phyloP scores from a whole-genome alignment of 2,888 invertebrate genomes.

The Philereme transversata region DNA sequence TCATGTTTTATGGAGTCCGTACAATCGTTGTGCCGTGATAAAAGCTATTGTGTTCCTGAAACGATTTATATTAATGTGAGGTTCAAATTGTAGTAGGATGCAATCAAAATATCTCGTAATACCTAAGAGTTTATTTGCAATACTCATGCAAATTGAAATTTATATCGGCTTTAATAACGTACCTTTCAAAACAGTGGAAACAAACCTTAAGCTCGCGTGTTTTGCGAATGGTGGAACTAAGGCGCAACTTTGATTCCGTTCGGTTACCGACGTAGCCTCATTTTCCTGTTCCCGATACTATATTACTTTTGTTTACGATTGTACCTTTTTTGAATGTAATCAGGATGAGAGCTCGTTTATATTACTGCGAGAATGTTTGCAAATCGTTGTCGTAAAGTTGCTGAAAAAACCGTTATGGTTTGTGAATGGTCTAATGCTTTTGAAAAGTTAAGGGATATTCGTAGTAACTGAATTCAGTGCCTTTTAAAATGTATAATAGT shows the following conservation, averaged over 20 bases:
- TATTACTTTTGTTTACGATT: constrained; percentile 42
- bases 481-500: no score
- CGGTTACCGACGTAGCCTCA: constrained; percentile 32
- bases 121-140: no score
- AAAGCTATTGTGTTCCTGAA: no score
- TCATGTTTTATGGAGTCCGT: neutral
- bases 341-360: constrained; percentile 21
- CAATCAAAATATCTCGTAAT: no score
- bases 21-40: no score
- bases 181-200: constrained; percentile 10
- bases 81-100: no score
- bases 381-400: constrained; percentile 11
- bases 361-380: constrained; percentile 20
- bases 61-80: no score
- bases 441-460: no score
- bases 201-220: constrained; percentile 51
- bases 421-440: neutral
- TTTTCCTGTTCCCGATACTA: constrained; percentile 38
- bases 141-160: no score
- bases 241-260: constrained; percentile 39
- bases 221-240: constrained; percentile 61
- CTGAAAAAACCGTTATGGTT: constrained; percentile 3
- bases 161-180: no score
- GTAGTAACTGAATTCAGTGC: no score
- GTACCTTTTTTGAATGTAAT: constrained; percentile 41